Evolutionary conservation across 2,113 vertebrate species (phyloP).

Genomic region (Henicopernis longicauda): DNA sequence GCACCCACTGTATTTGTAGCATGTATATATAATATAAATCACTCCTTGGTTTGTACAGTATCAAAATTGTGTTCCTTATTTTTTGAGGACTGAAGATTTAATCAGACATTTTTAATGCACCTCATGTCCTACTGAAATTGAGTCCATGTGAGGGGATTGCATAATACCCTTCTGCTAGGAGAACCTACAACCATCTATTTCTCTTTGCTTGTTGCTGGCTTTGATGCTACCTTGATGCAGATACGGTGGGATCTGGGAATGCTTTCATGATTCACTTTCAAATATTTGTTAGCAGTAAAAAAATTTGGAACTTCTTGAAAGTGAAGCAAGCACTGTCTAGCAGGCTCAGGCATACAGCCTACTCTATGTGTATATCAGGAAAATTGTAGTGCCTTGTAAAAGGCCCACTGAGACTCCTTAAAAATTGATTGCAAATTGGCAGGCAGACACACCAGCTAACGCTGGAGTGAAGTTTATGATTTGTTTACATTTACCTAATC

Average conservation of each 20-base stretch:
- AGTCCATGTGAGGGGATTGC: not conserved
- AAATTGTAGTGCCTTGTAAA: not conserved
- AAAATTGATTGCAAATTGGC: not conserved
- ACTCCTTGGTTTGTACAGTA: not conserved
- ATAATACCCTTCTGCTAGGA: not conserved
- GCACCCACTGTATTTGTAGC: not conserved
- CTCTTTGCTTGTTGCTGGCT: not conserved
- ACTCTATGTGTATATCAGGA: not conserved
- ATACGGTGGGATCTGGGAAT: not conserved
- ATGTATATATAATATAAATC: not conserved
- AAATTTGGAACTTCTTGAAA: not conserved
- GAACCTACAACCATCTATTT: not conserved
- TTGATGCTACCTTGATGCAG: not conserved
- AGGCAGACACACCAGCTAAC: not conserved
- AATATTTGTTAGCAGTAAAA: not conserved
- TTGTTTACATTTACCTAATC: slow-evolving; percentile 9
- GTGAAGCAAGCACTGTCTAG: not conserved
- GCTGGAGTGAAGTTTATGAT: not conserved
- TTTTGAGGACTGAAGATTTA: not conserved
- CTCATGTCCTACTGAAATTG: not conserved
- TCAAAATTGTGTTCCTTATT: not conserved
- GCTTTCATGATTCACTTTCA: not conserved
- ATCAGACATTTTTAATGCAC: not conserved
- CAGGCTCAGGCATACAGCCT: not conserved
- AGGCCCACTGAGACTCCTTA: not conserved